These are phyloP conservation scores for Habropoda laboriosa DNA, from an alignment of 1,140 invertebrate species.

Conservation along the genomic window DNA sequence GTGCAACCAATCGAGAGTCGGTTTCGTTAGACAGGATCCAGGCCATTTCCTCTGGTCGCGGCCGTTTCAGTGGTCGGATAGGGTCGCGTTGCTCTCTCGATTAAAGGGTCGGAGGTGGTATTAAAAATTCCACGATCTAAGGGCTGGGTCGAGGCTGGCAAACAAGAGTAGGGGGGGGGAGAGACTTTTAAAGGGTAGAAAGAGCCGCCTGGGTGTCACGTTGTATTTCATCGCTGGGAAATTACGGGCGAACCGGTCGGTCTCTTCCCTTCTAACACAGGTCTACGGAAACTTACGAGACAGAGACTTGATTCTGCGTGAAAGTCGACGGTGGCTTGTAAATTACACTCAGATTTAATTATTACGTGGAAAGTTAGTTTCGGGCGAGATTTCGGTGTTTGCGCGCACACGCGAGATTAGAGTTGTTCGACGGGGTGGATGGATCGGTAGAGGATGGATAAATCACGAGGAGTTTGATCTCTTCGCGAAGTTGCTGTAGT, in stretches of 20 bases:
- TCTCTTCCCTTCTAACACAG: too few relatives aligned
- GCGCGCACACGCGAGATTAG: neutral
- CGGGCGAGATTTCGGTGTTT: neutral
- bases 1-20: neutral
- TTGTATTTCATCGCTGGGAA: neutral
- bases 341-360: slow-evolving; percentile 11
- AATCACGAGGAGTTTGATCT: slow-evolving; percentile 8
- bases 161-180: neutral
- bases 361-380: slow-evolving; percentile 25
- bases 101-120: neutral
- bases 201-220: too few relatives aligned
- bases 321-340: neutral
- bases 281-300: slow-evolving; percentile 5
- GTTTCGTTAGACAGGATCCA: slow-evolving; percentile 27
- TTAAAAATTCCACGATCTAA: slow-evolving; percentile 9
- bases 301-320: neutral
- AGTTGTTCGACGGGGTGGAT: neutral
- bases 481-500: neutral
- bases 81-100: neutral
- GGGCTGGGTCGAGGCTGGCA: too few relatives aligned
- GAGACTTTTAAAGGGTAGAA: neutral
- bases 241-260: neutral
- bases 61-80: too few relatives aligned
- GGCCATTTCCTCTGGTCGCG: neutral
- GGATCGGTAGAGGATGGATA: slow-evolving; percentile 10